Evolutionary conservation across 2,797 vertebrate species (phyloP).

Genomic region (Chelonia mydas): DNA sequence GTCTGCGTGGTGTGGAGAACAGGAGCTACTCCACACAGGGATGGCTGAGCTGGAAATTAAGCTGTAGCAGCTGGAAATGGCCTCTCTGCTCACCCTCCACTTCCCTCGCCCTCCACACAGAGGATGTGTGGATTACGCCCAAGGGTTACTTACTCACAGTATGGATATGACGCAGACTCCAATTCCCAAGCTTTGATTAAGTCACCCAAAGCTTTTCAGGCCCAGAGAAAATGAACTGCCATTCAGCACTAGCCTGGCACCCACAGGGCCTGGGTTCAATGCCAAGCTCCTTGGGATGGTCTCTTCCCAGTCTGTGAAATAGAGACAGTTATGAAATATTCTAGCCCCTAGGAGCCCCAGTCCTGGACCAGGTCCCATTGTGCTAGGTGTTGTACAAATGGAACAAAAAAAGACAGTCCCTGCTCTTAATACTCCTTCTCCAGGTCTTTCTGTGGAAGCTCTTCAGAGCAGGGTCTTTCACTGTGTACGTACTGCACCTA

Average conservation of each 20-base stretch:
- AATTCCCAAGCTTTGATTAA: too few species aligned
- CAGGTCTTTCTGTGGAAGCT: neutral
- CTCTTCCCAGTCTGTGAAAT: neutral
- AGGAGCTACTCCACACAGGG: neutral
- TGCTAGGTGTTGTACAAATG: neutral
- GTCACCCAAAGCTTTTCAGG: neutral
- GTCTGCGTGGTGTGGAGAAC: neutral
- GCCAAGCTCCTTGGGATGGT: neutral
- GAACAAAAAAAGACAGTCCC: neutral
- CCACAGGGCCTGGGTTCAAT: neutral
- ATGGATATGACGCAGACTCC: neutral
- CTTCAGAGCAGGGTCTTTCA: neutral
- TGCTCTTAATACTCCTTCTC: neutral
- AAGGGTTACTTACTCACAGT: neutral
- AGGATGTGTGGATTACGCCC: accelerated
- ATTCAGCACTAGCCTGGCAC: neutral
- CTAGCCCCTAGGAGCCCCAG: neutral
- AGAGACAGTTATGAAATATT: neutral
- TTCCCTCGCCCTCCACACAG: neutral
- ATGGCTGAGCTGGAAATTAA: neutral
- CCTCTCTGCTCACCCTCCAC: too few species aligned
- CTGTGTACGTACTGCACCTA: neutral
- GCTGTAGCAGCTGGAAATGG: neutral
- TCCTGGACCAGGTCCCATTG: neutral
- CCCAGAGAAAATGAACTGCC: neutral